A percentile compares a stretch with the other conserved stretches of the same genome.
Conservation (phyloP, 2,888 invertebrate species). For the Rugalucina vietnamica region DNA sequence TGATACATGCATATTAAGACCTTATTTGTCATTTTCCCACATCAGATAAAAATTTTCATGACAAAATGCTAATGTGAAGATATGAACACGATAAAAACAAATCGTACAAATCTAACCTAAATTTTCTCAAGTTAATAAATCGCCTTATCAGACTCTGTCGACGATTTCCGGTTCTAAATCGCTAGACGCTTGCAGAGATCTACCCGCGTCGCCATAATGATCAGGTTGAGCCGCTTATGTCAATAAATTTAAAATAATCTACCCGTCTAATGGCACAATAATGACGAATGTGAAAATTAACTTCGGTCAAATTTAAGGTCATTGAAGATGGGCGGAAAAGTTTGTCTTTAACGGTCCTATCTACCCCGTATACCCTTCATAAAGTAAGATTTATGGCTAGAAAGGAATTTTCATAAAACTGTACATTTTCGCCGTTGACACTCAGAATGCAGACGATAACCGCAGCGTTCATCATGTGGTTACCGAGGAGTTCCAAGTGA, state of each 20-base stretch:
- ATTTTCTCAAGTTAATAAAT: slow-evolving; percentile 44
- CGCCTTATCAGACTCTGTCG: slow-evolving; percentile 51
- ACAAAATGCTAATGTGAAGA: slow-evolving; percentile 8
- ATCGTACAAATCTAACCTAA: not conserved
- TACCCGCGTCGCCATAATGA: slow-evolving; percentile 46
- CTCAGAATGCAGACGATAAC: not conserved
- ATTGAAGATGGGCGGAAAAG: slow-evolving; percentile 39
- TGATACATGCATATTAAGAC: not conserved
- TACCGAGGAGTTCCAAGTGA: not conserved
- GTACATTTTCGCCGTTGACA: not conserved
- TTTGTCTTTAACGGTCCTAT: slow-evolving; percentile 49
- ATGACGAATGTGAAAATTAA: slow-evolving; percentile 46
- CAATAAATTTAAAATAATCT: slow-evolving; percentile 51
- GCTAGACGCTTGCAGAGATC: slow-evolving; percentile 26
- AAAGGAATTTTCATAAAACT: not conserved
- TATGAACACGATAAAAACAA: not conserved
- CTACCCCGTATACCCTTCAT: not conserved
- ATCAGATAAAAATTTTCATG: not conserved
- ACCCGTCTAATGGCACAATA: slow-evolving; percentile 38
- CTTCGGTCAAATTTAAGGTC: slow-evolving; percentile 47
- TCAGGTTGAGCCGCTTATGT: slow-evolving; percentile 46
- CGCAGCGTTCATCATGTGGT: not conserved
- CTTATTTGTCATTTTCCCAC: not conserved
- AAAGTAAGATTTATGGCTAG: not conserved
- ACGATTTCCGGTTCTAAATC: slow-evolving; percentile 59